Evolutionary conservation across 2,113 vertebrate genomes (phyloP), one percentile per base, ranked within the genome.

Genomic region (Condylura cristata): DNA sequence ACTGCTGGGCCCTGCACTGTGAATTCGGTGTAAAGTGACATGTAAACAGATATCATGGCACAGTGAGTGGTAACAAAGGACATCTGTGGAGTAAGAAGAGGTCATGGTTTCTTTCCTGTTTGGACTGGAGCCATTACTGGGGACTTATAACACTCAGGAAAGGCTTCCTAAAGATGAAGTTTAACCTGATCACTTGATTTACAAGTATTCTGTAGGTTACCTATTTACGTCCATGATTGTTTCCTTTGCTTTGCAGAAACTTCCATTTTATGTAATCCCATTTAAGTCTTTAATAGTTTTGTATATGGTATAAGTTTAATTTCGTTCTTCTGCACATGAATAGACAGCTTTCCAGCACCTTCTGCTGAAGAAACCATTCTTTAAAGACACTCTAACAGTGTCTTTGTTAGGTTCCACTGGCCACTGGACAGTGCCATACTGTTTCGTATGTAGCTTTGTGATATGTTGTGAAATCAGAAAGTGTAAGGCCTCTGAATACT

Each of bases 91-190:
- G 17, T 41, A 46, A 89, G 32, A 46, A 70, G 39, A 30, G 24
- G 39, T 4, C 7, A 37, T 56, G 14, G 6, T 46, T n/a, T 71
- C 44, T 86, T 6, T 88, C 88, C 34, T 60, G 1, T 86, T 63
- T 81, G 20, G 16, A 11, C 58, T 60, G 24, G 68, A 82, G 4
- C 22, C 26, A 8, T 75, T 32, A 1, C 28, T 61, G 11, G 46
- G 46, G 68, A 32, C 71, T 75, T 7, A 58, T 83, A 75, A 86
- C 12, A 91, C 65, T 89, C 37, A 32, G 37, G 44, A 34, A 81
- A 85, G 34, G 28, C 18, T 84, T 95, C 53, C 46, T 96, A 34
- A 39, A 86, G 51, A 84, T 32, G 44, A 72, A 83, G 44, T 88
- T 94, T 86, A 46, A 93, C 63, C 37, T 65, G 13, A 48, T 91